A percentile compares a stretch with the other conserved stretches of the same genome.
These are phyloP conservation scores for Orientallactaga bullata DNA, from an alignment of 2,113 vertebrate species.

Conservation along the genomic window DNA sequence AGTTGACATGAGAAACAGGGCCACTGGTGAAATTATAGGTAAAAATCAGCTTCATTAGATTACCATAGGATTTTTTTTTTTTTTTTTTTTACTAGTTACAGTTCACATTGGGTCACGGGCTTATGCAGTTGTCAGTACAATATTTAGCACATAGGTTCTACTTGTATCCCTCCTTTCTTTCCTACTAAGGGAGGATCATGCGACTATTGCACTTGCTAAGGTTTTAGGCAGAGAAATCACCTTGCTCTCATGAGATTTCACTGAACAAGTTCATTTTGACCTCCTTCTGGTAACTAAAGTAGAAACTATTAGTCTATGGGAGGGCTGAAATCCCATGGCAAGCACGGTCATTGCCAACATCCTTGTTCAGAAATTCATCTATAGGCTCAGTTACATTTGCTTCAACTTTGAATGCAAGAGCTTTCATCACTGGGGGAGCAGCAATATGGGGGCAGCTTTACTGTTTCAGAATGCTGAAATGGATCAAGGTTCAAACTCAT, in stretches of 20 bases:
- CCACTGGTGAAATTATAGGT: not conserved
- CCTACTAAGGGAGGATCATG: not conserved
- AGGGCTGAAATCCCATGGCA: not conserved
- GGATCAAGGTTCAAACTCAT: not conserved
- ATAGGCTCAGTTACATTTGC: not conserved
- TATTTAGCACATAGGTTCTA: not conserved
- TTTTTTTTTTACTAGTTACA: not conserved
- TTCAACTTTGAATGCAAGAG: not conserved
- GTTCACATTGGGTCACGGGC: not conserved
- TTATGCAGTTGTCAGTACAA: not conserved
- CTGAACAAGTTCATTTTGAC: slow-evolving; percentile 14
- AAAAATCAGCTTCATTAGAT: not conserved
- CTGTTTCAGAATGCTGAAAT: not conserved
- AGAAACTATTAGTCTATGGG: not conserved
- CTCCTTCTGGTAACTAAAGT: slow-evolving; percentile 52
- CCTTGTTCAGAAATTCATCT: not conserved
- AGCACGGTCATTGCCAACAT: not conserved
- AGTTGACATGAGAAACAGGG: not conserved
- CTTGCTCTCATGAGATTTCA: slow-evolving; percentile 4
- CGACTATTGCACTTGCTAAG: slow-evolving; percentile 12
- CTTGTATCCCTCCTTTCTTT: slow-evolving; percentile 26
- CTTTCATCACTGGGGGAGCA: not conserved
- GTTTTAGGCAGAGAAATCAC: not conserved
- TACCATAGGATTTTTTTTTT: not conserved
- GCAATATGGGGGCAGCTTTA: not conserved